Evolutionary conservation across 2,888 invertebrate species (phyloP).

Genomic region (Perithous albicinctus): DNA sequence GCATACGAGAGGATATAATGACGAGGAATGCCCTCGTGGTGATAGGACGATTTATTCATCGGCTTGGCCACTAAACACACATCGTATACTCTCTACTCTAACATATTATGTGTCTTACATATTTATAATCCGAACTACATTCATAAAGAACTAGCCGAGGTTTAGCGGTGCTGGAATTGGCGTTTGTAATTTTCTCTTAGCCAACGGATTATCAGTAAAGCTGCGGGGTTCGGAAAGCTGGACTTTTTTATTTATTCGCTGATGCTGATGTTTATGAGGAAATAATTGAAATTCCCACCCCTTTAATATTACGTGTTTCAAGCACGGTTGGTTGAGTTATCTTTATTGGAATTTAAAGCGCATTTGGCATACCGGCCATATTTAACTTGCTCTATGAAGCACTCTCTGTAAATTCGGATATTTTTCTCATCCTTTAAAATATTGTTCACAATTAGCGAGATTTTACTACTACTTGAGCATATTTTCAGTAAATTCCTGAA

Average conservation of each 20-base stretch:
- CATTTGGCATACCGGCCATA: not conserved
- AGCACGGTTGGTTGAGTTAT: not conserved
- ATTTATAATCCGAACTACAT: conserved; percentile 26
- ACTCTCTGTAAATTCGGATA: no score
- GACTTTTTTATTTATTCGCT: conserved; percentile 5
- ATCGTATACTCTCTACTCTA: not conserved
- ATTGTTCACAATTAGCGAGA: no score
- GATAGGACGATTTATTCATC: conserved; percentile 55
- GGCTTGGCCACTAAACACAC: conserved; percentile 13
- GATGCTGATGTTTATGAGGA: not conserved
- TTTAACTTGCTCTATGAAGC: not conserved
- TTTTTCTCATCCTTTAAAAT: no score
- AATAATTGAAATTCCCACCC: conserved; percentile 1
- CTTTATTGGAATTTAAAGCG: conserved; percentile 28
- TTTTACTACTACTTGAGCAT: no score
- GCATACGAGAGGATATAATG: conserved; percentile 45
- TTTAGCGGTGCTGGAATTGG: not conserved
- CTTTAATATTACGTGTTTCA: conserved; percentile 7
- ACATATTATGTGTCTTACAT: conserved; percentile 27
- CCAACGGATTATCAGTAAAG: conserved; percentile 6
- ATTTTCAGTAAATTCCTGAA: no score
- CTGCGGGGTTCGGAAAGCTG: not conserved
- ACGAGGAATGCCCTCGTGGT: conserved; percentile 46
- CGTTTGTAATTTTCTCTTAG: conserved; percentile 9
- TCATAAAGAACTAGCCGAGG: conserved; percentile 8